These are phyloP conservation scores for Ennomos quercinarius DNA, from an alignment of 2,888 invertebrate species.

Conservation along the genomic window DNA sequence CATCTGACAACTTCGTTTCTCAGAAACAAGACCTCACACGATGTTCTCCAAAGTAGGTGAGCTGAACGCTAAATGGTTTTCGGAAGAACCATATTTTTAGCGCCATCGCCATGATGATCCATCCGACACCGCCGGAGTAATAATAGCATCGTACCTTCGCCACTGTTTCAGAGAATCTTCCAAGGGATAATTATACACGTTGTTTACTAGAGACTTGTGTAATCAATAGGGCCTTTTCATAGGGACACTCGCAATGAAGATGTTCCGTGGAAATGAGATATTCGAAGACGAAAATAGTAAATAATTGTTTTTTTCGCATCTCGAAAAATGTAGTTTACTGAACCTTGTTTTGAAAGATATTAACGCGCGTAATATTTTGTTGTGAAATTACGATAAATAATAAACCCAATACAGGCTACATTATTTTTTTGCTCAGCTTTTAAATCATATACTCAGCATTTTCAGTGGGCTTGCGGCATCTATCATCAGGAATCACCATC, in stretches of 20 bases:
- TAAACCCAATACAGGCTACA: too few relatives aligned
- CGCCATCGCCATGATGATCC: slow-evolving; percentile 8
- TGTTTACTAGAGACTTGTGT: slow-evolving; percentile 20
- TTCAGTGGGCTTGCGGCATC: too few relatives aligned
- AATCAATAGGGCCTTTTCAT: slow-evolving; percentile 20
- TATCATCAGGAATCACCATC: too few relatives aligned
- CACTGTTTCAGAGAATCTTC: slow-evolving; percentile 16
- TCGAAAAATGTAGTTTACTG: too few relatives aligned
- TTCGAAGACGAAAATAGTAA: background rate
- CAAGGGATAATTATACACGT: slow-evolving; percentile 16
- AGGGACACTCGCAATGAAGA: slow-evolving; percentile 3
- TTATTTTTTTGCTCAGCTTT: too few relatives aligned
- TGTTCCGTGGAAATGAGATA: slow-evolving; percentile 17
- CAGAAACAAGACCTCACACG: slow-evolving; percentile 7
- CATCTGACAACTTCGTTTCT: background rate
- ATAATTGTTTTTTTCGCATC: too few relatives aligned
- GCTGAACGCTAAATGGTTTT: slow-evolving; percentile 25
- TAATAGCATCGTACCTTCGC: slow-evolving; percentile 9
- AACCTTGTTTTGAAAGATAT: too few relatives aligned
- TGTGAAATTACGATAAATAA: too few relatives aligned
- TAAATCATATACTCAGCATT: too few relatives aligned
- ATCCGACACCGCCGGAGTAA: slow-evolving; percentile 11
- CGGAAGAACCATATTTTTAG: slow-evolving; percentile 30
- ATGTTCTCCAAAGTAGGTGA: slow-evolving; percentile 17
- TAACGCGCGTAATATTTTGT: too few relatives aligned